These are phyloP conservation scores for Arenicola marina DNA, from an alignment of 2,888 invertebrate species.

Conservation along the genomic window DNA sequence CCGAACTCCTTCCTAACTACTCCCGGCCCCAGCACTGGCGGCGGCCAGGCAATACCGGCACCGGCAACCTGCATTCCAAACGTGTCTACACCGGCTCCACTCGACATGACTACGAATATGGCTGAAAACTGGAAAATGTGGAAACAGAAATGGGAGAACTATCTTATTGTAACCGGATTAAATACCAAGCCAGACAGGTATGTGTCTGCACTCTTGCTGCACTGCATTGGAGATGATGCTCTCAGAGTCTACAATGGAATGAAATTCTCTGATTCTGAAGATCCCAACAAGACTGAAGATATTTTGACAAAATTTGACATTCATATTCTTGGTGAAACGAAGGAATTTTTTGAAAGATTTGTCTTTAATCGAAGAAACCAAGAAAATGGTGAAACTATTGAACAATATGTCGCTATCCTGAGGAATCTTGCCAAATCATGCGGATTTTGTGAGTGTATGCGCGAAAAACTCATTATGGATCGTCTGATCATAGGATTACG, in stretches of 20 bases:
- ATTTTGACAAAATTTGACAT: constrained; percentile 5
- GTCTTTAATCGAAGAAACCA: not conserved
- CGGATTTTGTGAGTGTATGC: constrained; percentile 2
- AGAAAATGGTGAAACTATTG: constrained; percentile 2
- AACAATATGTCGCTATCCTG: not conserved
- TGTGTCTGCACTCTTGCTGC: not conserved
- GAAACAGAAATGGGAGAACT: not conserved
- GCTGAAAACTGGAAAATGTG: constrained; percentile 11
- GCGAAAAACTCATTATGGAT: constrained; percentile 5
- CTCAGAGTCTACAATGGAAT: constrained; percentile 4
- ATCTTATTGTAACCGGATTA: not conserved
- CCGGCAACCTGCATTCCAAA: too few species aligned
- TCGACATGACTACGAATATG: not conserved
- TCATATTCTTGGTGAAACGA: not conserved
- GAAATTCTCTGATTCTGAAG: not conserved
- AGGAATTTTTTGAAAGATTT: constrained; percentile 1
- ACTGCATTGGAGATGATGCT: constrained; percentile 5
- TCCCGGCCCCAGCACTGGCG: too few species aligned
- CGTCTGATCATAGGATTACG: not conserved
- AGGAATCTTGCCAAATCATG: not conserved
- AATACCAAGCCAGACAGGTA: not conserved
- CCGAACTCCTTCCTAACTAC: too few species aligned
- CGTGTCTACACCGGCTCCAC: constrained; percentile 3
- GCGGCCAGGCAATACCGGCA: too few species aligned
- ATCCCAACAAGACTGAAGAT: not conserved